Conservation (phyloP, 2,888 invertebrate genomes). For the Dione juno region DNA sequence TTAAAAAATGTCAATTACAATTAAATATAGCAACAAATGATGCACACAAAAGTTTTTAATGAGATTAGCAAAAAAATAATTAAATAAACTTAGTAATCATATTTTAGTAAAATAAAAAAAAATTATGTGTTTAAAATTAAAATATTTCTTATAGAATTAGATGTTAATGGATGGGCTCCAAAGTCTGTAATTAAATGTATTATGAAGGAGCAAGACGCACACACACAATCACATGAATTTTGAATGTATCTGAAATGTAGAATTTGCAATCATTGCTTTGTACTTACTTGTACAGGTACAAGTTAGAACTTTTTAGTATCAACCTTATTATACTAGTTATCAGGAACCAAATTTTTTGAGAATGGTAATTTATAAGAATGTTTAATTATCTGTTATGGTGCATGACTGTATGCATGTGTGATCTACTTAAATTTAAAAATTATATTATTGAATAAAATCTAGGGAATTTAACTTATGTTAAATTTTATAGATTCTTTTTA, state of each 20-base stretch:
- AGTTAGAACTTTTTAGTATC: conserved; percentile 50
- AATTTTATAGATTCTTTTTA: conserved; percentile 14
- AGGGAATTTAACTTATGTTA: not conserved
- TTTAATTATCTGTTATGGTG: conserved; percentile 49
- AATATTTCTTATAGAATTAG: not conserved
- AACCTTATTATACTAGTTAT: conserved; percentile 30
- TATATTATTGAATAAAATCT: conserved; percentile 1
- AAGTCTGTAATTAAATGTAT: no score
- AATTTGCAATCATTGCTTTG: conserved; percentile 53
- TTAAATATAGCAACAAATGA: not conserved
- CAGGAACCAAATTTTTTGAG: conserved; percentile 38
- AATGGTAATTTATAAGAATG: conserved; percentile 34
- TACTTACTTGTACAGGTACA: conserved; percentile 72
- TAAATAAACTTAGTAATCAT: not conserved
- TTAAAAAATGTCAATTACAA: not conserved
- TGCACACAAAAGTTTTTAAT: not conserved
- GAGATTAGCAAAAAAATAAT: not conserved
- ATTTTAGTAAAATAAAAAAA: not conserved
- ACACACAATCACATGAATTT: conserved; percentile 48
- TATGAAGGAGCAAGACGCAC: conserved; percentile 69
- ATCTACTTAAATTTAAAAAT: conserved; percentile 46
- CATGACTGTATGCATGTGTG: conserved; percentile 60
- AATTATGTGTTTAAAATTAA: not conserved
- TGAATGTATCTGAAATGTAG: no score
- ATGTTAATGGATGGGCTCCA: not conserved